Conservation (phyloP, 1,140 invertebrate genomes). For the Drosophila grimshawi region DNA sequence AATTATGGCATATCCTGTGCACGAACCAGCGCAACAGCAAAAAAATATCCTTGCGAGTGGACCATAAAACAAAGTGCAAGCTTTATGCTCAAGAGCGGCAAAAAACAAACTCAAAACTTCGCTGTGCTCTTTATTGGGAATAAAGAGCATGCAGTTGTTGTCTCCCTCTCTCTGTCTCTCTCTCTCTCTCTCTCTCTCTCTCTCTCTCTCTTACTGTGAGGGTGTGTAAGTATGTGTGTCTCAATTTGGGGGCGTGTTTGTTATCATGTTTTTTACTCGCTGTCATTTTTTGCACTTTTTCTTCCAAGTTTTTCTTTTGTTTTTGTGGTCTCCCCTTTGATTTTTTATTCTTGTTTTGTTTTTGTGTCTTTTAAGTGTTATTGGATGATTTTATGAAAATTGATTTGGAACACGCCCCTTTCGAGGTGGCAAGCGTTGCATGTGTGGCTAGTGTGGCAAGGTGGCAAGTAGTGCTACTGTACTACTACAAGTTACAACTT, state of each 20-base stretch:
- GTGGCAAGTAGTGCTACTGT: constrained; percentile 22
- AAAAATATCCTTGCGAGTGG: constrained; percentile 59
- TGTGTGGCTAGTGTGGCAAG: constrained; percentile 20
- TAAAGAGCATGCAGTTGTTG: constrained; percentile 18
- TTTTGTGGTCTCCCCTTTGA: constrained; percentile 21
- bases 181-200: constrained; percentile 11
- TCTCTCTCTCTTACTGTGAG: constrained; percentile 34
- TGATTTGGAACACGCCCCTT: constrained; percentile 73
- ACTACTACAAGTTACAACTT: constrained; percentile 42
- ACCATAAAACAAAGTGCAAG: constrained; percentile 39
- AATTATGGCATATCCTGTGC: constrained; percentile 76
- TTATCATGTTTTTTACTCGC: constrained; percentile 67
- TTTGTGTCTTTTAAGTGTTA: constrained; percentile 70
- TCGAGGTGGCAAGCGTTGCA: constrained; percentile 47
- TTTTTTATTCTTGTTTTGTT: constrained; percentile 13
- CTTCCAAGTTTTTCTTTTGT: constrained; percentile 1
- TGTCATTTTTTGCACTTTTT: constrained; percentile 30
- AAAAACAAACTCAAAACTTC: constrained; percentile 47
- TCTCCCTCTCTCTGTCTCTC: constrained; percentile 43
- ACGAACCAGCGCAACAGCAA: constrained; percentile 51
- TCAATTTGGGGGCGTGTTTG: constrained; percentile 74
- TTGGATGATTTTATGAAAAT: constrained; percentile 81
- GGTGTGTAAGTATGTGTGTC: constrained; percentile 25
- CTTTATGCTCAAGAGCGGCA: constrained; percentile 47
- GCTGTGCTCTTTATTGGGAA: constrained; percentile 39